Conservation (phyloP, 2,797 vertebrate species). For the Coccyzus lansbergi region DNA sequence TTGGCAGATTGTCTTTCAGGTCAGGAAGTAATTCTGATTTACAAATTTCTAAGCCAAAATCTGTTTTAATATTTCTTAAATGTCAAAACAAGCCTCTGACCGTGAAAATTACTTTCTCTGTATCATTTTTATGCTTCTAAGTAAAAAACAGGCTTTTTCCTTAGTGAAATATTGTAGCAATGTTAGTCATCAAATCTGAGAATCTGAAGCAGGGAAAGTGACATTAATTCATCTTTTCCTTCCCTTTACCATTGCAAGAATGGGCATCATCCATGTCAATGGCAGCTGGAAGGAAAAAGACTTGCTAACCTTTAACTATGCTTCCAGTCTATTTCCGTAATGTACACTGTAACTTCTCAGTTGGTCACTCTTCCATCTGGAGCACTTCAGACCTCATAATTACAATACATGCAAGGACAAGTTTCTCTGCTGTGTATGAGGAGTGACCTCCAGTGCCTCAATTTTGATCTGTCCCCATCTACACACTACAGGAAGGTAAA, state of each 20-base stretch:
- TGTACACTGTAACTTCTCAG: neutral
- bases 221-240: conserved; percentile 4
- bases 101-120: conserved; percentile 32
- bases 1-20: conserved; percentile 71
- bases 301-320: conserved; percentile 1
- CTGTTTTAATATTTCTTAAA: conserved; percentile 64
- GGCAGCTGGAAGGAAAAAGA: neutral
- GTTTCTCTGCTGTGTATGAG: neutral
- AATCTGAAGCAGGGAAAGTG: neutral
- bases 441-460: neutral
- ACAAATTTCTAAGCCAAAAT: conserved; percentile 75
- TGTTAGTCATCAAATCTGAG: conserved; percentile 25
- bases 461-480: neutral
- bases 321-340: conserved; percentile 28
- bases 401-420: neutral
- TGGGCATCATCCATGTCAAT: neutral
- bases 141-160: neutral
- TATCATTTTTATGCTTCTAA: conserved; percentile 19
- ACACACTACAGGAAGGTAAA: neutral
- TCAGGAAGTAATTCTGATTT: conserved; percentile 73
- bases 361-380: neutral
- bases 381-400: neutral
- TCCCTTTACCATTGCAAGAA: neutral
- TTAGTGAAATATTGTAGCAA: neutral
- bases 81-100: conserved; percentile 46